Conservation (phyloP, 1,140 invertebrate species). For the Phymastichus coffea region DNA sequence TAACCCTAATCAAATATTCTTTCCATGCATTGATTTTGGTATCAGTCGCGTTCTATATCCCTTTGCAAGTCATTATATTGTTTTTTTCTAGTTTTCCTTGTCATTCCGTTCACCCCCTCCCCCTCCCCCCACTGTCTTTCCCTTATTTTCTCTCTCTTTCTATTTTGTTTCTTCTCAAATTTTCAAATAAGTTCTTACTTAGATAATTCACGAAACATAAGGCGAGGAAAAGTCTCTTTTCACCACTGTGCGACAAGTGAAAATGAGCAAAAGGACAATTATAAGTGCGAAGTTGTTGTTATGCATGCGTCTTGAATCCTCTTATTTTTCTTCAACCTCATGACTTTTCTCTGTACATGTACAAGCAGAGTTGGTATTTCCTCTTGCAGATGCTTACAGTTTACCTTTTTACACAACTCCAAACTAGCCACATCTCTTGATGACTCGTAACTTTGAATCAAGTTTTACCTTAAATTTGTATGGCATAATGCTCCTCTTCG, state of each 20-base stretch:
- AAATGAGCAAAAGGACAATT: constrained; percentile 21
- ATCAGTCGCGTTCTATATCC: background rate
- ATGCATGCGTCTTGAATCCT: too few species aligned
- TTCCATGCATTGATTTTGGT: background rate
- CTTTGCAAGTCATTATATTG: constrained; percentile 1
- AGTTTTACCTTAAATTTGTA: too few species aligned
- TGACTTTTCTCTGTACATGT: too few species aligned
- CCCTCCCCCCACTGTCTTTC: background rate
- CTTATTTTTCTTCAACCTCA: background rate
- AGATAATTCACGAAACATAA: constrained; percentile 17
- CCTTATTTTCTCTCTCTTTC: too few species aligned
- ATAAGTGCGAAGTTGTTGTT: constrained; percentile 3
- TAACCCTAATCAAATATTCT: too few species aligned
- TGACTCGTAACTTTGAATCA: too few species aligned
- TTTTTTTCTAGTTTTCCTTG: background rate
- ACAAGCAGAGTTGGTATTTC: too few species aligned
- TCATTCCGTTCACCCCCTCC: background rate
- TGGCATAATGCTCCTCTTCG: too few species aligned
- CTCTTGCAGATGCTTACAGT: too few species aligned
- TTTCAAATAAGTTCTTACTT: constrained; percentile 15
- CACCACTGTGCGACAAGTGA: background rate
- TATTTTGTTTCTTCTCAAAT: background rate
- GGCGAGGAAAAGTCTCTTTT: constrained; percentile 8
- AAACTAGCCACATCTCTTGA: too few species aligned
- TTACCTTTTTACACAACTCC: too few species aligned